Evolutionary conservation across 2,888 invertebrate genomes (phyloP), one percentile per base, ranked within the genome.

Genomic region (Masnerella sp.): DNA sequence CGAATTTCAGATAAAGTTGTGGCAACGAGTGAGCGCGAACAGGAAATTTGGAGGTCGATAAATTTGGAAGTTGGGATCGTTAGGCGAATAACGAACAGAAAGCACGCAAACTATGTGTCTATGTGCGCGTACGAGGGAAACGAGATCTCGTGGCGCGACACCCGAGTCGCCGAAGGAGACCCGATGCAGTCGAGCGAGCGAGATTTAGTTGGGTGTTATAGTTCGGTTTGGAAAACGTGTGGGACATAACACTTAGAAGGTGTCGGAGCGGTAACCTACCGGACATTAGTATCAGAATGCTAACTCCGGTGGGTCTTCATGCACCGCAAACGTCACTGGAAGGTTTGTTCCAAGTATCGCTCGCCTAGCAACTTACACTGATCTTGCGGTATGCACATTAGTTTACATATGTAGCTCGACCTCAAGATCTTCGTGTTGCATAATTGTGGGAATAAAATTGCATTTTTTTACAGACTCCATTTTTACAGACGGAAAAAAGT

Each of bases 191-290:
- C 58, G 73, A 69, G 68, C 73, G 77, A 59, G 77, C 76, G 74
- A 81, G 81, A 82, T 80, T 82, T 81, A 80, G 80, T 70, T 71
- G 77, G 75, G 76, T 77, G 76, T 78, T 78, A 58, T 51, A 64
- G 62, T 43, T 30, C 32, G 72, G 59, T 59, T 65, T 54, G 59
- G 38, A 65, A 52, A 79, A 67, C 74, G 77, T 76, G 77, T 67
- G 78, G 77, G 76, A 75, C 76, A 79, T 81, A 79, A 85, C 84
- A 84, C 85, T 85, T 84, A 81, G 80, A 84, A 84, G 84, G 83
- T 84, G 84, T 84, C 84, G 80, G 79, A 76, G 77, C 65, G 76
- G 67, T 59, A 77, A 72, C 71, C 69, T 76, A 75, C 68, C 73
- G 64, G 76, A 78, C 78, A 79, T 78, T 79, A 79, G 78, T 79